Conservation (phyloP, 2,888 invertebrate species). For the Callyntrura sp. region DNA sequence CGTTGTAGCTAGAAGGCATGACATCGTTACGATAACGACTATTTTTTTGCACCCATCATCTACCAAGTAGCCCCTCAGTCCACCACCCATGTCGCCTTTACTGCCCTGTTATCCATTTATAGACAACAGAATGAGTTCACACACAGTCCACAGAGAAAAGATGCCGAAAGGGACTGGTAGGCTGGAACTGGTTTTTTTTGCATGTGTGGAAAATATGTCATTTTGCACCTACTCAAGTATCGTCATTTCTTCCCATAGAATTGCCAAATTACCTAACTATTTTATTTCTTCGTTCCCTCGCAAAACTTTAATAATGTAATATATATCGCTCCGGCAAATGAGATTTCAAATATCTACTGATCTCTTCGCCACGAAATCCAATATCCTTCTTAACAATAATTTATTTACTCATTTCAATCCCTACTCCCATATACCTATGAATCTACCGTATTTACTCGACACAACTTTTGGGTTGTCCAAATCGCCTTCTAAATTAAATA, state of each 20-base stretch:
- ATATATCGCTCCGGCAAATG: neutral
- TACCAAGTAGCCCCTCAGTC: too few relatives aligned
- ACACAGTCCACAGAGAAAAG: neutral
- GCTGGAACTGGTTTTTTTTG: neutral
- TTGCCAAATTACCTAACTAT: neutral
- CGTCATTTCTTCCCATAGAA: neutral
- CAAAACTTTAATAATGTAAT: neutral
- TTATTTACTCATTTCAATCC: conserved; percentile 39
- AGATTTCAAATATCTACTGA: neutral
- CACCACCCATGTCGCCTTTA: too few relatives aligned
- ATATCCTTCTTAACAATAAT: conserved; percentile 11
- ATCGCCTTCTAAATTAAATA: conserved; percentile 40
- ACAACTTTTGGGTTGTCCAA: neutral
- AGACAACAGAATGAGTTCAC: neutral
- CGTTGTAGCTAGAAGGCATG: conserved; percentile 13
- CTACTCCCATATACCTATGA: neutral
- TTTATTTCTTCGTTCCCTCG: neutral
- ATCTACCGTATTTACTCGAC: neutral
- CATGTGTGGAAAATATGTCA: conserved; percentile 10
- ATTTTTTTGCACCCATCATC: neutral
- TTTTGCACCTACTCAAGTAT: conserved; percentile 28
- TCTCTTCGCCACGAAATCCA: neutral
- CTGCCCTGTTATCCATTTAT: neutral
- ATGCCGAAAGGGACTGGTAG: neutral
- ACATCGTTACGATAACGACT: neutral